These are phyloP conservation scores for Atta colombica DNA, from an alignment of 1,140 invertebrate genomes.

Conservation along the genomic window DNA sequence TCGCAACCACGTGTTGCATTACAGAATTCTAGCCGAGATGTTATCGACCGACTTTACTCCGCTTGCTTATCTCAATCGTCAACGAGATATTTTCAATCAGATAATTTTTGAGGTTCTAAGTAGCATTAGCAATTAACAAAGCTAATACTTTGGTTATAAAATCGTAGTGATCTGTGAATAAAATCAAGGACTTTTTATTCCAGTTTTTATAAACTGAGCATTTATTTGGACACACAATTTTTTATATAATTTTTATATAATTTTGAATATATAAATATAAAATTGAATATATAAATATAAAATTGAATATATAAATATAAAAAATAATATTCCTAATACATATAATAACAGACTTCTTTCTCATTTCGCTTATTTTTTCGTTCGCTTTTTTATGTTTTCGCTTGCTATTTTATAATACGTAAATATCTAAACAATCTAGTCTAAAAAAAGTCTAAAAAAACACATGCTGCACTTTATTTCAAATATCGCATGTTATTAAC, in stretches of 20 bases:
- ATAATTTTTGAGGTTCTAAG: background rate
- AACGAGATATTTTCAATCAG: background rate
- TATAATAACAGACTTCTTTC: no score
- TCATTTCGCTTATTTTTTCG: no score
- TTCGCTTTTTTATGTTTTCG: background rate
- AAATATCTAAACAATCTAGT: background rate
- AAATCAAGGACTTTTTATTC: background rate
- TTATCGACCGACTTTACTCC: constrained; percentile 7
- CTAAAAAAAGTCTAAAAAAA: background rate
- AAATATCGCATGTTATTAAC: background rate
- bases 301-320: background rate
- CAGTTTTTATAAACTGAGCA: background rate
- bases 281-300: background rate
- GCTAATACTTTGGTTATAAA: background rate
- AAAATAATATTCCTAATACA: background rate
- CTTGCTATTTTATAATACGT: background rate
- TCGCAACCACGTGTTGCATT: constrained; percentile 76
- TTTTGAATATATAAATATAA: no score
- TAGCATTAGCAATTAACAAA: background rate
- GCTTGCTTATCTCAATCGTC: background rate
- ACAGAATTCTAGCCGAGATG: constrained; percentile 64
- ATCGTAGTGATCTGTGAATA: background rate
- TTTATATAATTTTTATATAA: background rate
- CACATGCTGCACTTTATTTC: background rate
- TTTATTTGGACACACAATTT: constrained; percentile 31